Base-by-base conservation (phyloP, 1,140 invertebrate species). In the Pogonomyrmex barbatus region DNA sequence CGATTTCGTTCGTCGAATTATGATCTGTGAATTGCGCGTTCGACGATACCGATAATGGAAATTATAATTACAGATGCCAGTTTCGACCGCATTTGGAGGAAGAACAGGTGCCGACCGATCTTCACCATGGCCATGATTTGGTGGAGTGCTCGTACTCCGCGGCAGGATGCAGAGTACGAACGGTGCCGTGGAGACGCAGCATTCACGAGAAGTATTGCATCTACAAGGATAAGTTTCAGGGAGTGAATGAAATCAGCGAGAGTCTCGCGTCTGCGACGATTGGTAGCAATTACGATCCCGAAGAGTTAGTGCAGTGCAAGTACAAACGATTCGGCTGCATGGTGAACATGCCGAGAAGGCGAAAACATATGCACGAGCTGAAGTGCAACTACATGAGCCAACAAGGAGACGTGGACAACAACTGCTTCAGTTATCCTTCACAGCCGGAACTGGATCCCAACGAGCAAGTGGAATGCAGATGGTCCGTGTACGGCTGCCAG, bases 51-150 rank as follows among this genome's bases (percentile, higher is more conserved):
- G 2, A 56, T 62, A 4, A 33, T 1, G 5, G 24, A 24, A 84
- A 67, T 68, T 45, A 42, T 17, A 39, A 87, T 85, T 83, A 62
- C 60, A 92, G 94, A 63, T 95, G 94, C 42, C 93, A 94, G 45
- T 94, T 94, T 68, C 92, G 93, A 36, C 93, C 92, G 9, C 84
- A 93, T 60, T 73, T 93, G 1, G 93, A 94, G 47, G 88, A 92
- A 4, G 89, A 94, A n/a, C 58, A 73, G 2, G 68, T 92, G 14
- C 88, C 93, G 17, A 93, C 92, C n/a, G 93, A 94, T 71, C 54
- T 93, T 1, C 33, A 33, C 0, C 78, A 85, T 17, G 52, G 68
- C 10, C 65, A 87, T 36, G 87, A 92, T 33, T 17, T 93, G 8
- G 70, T 90, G 0, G 83, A 90, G 4, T 95, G 94, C 68, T 68